Evolutionary conservation across 1,140 invertebrate species (phyloP).

Genomic region (Phymorhynchus buccinoides): DNA sequence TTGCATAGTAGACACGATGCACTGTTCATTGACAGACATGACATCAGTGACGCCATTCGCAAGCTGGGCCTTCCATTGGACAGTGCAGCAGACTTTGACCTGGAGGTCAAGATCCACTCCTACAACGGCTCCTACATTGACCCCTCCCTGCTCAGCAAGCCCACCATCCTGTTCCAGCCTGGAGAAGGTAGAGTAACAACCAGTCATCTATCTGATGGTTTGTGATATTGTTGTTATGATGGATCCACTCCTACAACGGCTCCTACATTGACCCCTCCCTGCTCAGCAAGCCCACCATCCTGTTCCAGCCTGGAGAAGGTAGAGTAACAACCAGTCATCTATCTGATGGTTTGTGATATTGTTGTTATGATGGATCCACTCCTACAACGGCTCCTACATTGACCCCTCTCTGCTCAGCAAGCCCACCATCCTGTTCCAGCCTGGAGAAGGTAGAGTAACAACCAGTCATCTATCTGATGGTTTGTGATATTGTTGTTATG

Average conservation of each 20-base stretch:
- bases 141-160: constrained; percentile 21
- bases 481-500: no score
- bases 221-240: no score
- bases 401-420: constrained; percentile 14
- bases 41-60: constrained; percentile 35
- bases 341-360: no score
- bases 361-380: no score
- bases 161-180: constrained; percentile 49
- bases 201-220: no score
- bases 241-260: constrained; percentile 46
- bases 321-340: no score
- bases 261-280: constrained; percentile 30
- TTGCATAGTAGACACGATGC: no score
- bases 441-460: constrained; percentile 48
- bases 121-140: constrained; percentile 44
- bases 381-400: constrained; percentile 44
- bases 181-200: constrained; percentile 47
- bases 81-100: constrained; percentile 42
- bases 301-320: constrained; percentile 50
- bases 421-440: constrained; percentile 49
- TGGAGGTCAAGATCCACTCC: constrained; percentile 45
- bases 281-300: constrained; percentile 40
- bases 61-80: constrained; percentile 39
- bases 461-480: no score
- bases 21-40: constrained; percentile 2